Evolutionary conservation across 30 jellyfish, hydroid and myxozoan genomes (phyloP), one percentile per base, ranked within the genome.

Genomic region (Cassiopea xamachana): DNA sequence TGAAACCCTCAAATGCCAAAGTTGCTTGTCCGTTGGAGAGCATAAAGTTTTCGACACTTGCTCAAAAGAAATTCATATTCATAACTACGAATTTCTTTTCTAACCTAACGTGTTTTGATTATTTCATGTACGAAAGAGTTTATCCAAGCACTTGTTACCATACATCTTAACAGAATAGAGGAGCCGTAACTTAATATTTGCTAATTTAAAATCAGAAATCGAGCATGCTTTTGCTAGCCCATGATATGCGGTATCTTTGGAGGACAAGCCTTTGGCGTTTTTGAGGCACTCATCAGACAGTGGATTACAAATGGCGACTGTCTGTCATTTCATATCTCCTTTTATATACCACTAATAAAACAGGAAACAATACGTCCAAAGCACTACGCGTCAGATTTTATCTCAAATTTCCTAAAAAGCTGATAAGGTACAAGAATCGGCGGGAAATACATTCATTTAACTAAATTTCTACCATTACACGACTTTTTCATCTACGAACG

Each of bases 231-330:
- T 61, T 74, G 0, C 44, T 8, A 39, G 47, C 5, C 16, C 60
- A 58, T 19, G 78, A 74, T 68, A 9, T 7, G 92, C 92, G 92
- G 92, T 48, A 47, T 58, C 64, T 84, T 84, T 84, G 78, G 76
- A 69, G 92, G 92, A 84, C 92, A 59, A 46, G 10, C 47, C 64
- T 45, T 27, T 61, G 80, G 86, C 83, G 68, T 70, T 72, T 59
- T 51, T 50, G 92, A 73, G 60, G 78, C 77, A 18, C 77, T 44
- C 85, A 7, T 47, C 92, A 84, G 92, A 84, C 92, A 72, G 85
- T 12, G 84, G 92, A 84, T 84, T 84, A 84, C 92, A n/a, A 44
- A 70, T 70, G 92, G 92, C 92, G 92, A 84, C 92, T 59, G 90
- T 82, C 90, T 82, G 58, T 61, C 46, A 6, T 45, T 50, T 48